Conservation (phyloP, 1,140 invertebrate species). For the Drosophila saltans region DNA sequence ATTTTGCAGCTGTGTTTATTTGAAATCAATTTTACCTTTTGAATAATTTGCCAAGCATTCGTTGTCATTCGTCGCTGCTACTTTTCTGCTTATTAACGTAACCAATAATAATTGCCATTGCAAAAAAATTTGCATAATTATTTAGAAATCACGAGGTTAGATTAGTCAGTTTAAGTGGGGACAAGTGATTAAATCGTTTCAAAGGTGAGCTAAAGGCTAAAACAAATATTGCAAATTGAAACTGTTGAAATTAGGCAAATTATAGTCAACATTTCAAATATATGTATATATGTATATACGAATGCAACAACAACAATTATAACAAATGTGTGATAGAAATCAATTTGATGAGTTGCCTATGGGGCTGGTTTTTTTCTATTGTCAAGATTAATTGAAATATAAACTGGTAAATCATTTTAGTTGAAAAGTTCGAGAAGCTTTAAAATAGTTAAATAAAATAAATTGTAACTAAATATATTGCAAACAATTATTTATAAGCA, state of each 20-base stretch:
- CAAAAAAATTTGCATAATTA: conserved; percentile 79
- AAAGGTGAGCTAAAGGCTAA: conserved; percentile 37
- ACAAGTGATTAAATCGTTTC: conserved; percentile 39
- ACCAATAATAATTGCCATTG: conserved; percentile 68
- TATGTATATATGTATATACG: too few relatives aligned
- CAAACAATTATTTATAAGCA: too few relatives aligned
- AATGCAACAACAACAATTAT: neutral
- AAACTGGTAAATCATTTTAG: too few relatives aligned
- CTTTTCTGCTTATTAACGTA: conserved; percentile 64
- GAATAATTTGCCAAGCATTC: conserved; percentile 72
- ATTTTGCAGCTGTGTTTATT: conserved; percentile 61
- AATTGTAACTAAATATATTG: too few relatives aligned
- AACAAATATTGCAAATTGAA: conserved; percentile 34
- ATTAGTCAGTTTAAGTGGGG: conserved; percentile 59
- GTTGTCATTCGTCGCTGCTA: conserved; percentile 31
- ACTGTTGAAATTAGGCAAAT: neutral
- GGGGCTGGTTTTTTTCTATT: too few relatives aligned
- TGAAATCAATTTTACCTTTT: conserved; percentile 71
- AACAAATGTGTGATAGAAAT: too few relatives aligned
- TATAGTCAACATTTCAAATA: neutral
- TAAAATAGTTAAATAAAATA: too few relatives aligned
- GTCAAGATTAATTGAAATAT: too few relatives aligned
- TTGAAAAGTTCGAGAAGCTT: too few relatives aligned
- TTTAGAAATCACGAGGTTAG: conserved; percentile 80
- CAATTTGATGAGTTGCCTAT: too few relatives aligned